A percentile compares a stretch with the other conserved stretches of the same genome.
phyloP scores from a whole-genome alignment of 2,113 vertebrate species.

The Peromyscus maniculatus region DNA sequence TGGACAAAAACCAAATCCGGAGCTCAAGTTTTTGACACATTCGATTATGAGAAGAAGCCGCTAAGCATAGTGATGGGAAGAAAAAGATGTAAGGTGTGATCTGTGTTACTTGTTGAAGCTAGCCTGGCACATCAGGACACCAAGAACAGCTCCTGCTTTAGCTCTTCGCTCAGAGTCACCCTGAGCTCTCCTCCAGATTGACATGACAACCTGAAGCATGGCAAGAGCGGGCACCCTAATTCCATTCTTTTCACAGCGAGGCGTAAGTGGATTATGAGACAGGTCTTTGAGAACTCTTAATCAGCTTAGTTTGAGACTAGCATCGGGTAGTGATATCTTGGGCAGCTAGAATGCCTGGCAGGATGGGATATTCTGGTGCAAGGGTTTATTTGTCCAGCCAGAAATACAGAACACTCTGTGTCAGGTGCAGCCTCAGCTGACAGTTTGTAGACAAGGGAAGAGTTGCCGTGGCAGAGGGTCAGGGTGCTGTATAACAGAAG shows the following conservation, averaged over 20 bases:
- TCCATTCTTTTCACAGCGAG: conserved; percentile 21
- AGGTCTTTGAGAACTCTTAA: conserved; percentile 28
- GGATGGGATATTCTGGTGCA: background rate
- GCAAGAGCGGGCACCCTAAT: background rate
- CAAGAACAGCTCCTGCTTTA: background rate
- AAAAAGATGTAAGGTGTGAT: background rate
- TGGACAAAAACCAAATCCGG: background rate
- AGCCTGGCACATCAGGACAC: background rate
- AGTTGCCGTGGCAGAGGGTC: background rate
- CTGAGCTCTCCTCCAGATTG: background rate
- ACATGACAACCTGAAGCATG: background rate
- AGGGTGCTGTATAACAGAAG: background rate
- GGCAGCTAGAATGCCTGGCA: background rate
- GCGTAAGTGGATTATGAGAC: background rate
- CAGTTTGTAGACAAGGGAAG: background rate
- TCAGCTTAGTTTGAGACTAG: conserved; percentile 38
- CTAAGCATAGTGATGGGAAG: background rate
- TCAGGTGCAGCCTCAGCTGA: background rate
- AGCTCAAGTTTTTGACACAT: background rate
- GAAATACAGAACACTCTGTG: background rate
- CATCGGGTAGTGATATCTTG: background rate
- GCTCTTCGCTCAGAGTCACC: background rate
- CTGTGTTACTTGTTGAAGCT: background rate
- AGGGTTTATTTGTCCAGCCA: background rate
- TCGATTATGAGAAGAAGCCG: background rate